Evolutionary conservation across 1,140 invertebrate species (phyloP).

Genomic region (Gryon sp.): DNA sequence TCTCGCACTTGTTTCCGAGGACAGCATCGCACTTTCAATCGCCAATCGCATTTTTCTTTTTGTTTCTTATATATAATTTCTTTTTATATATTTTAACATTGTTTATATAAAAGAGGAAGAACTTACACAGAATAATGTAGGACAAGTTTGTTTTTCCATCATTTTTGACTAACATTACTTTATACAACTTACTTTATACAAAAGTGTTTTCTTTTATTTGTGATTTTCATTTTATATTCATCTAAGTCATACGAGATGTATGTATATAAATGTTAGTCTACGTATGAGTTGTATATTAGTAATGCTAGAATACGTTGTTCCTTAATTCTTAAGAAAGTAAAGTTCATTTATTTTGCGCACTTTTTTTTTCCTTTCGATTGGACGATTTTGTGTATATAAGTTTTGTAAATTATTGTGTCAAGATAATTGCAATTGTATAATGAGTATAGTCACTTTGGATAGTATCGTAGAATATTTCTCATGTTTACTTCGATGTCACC

Average conservation of each 20-base stretch:
- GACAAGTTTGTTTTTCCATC: too few species aligned
- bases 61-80: background rate
- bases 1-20: constrained; percentile 1
- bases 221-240: background rate
- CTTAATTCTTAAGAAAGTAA: background rate
- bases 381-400: constrained; percentile 48
- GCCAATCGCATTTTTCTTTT: constrained; percentile 24
- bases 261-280: constrained; percentile 26
- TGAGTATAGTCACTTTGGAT: constrained; percentile 11
- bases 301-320: constrained; percentile 1
- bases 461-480: constrained; percentile 49
- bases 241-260: constrained; percentile 16
- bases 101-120: background rate
- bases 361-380: constrained; percentile 6
- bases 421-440: constrained; percentile 16
- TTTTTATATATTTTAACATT: background rate
- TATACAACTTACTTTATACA: constrained; percentile 6
- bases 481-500: constrained; percentile 65
- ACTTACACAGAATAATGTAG: too few species aligned
- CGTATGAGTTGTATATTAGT: constrained; percentile 2
- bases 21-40: constrained; percentile 27
- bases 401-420: constrained; percentile 51
- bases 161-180: constrained; percentile 2
- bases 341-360: too few species aligned
- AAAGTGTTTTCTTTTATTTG: background rate